These are phyloP conservation scores for Neodiprion pinetum DNA, from an alignment of 1,140 invertebrate species.

Conservation along the genomic window DNA sequence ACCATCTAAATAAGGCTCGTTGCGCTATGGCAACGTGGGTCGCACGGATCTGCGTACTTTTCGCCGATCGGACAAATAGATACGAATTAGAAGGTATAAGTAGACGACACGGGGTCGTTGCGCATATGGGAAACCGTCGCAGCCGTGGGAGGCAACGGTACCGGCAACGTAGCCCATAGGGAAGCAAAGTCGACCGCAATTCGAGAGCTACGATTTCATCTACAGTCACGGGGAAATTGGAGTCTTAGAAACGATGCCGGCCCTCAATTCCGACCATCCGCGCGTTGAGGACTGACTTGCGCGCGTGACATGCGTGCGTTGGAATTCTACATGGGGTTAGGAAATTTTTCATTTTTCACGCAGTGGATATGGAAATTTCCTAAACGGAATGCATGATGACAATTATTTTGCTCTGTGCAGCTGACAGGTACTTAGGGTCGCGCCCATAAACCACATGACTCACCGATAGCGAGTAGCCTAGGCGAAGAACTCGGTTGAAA, in stretches of 20 bases:
- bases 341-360: background rate
- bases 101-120: background rate
- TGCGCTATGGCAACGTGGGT: conserved; percentile 1
- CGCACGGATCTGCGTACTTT: background rate
- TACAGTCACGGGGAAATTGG: background rate
- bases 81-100: background rate
- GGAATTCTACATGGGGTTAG: background rate
- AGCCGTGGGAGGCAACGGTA: background rate
- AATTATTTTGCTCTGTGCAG: background rate
- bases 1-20: background rate
- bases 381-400: background rate
- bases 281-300: background rate
- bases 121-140: background rate
- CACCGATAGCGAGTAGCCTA: background rate
- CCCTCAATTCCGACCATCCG: background rate
- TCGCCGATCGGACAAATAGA: conserved; percentile 6
- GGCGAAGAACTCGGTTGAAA: conserved; percentile 5
- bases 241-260: background rate
- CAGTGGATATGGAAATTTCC: background rate
- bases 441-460: conserved; percentile 7
- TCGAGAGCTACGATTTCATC: background rate
- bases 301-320: background rate
- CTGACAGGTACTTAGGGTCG: background rate
- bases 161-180: no score
- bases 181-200: no score